These are phyloP conservation scores for Mellivora capensis DNA, from an alignment of 2,113 vertebrate species.

Conservation along the genomic window DNA sequence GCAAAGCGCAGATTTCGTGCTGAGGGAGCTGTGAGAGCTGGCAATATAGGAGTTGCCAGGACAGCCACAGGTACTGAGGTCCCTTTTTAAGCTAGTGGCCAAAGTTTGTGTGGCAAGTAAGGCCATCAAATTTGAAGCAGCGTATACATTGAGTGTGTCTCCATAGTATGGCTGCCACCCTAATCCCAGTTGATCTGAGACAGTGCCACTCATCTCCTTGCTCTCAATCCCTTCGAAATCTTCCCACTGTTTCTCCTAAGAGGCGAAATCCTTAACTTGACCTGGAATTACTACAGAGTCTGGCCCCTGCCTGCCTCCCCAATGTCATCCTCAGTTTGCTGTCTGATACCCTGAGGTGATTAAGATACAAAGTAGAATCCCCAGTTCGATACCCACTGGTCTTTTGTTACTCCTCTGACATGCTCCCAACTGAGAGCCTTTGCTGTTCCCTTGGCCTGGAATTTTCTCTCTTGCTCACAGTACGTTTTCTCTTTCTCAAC, in stretches of 20 bases:
- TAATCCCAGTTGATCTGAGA: neutral
- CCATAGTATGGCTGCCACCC: neutral
- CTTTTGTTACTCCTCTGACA: neutral
- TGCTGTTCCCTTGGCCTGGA: neutral
- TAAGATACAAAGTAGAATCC: no score
- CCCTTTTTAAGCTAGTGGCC: neutral
- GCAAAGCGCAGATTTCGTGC: neutral
- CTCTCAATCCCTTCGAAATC: neutral
- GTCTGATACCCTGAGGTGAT: no score
- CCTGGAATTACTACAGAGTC: neutral
- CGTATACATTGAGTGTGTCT: neutral
- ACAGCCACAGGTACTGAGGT: neutral
- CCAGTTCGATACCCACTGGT: no score
- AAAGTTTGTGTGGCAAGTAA: neutral
- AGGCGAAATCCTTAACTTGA: neutral
- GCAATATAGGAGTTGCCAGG: neutral
- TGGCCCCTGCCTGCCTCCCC: neutral
- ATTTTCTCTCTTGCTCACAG: neutral
- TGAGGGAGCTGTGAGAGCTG: neutral
- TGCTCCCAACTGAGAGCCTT: neutral
- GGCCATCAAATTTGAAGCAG: neutral
- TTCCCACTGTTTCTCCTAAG: neutral
- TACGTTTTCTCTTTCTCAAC: neutral
- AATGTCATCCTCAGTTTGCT: neutral
- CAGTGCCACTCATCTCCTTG: neutral